Evolutionary conservation across 2,888 invertebrate species (phyloP), one percentile per base, ranked within the genome.

Genomic region (Julus scanicus): DNA sequence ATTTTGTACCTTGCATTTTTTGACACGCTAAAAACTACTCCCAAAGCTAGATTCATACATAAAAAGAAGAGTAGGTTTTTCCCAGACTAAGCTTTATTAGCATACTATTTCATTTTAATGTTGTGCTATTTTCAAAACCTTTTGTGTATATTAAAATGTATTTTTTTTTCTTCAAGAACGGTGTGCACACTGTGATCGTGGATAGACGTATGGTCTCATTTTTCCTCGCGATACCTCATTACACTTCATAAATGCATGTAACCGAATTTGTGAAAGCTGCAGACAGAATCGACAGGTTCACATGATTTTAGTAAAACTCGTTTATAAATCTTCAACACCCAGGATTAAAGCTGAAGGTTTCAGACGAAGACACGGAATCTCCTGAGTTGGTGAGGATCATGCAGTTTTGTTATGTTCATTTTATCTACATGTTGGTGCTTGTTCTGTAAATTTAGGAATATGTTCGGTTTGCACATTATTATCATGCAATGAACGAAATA

Each of bases 321-420:
- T 63, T 63, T 63, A 20, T 20, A 84, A 84, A 15, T 84, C 37
- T 84, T 84, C 44, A 84, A 84, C 84, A 37, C 44, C 49, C 49
- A 86, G 17, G 86, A 48, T 86, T 53, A 53, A 53, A 86, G 86
- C 86, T 49, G 86, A 86, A 53, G 53, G 48, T 49, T 86, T 86
- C 86, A 53, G 86, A 86, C 86, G 86, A 40, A 53, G 48, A 49
- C 44, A 53, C 48, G 53, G 86, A 86, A 86, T 48, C 48, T 49
- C 49, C 53, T 86, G 86, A 86, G 86, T 86, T 86, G 86, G 86
- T 86, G 48, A 48, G 86, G 13, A 86, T 11, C 2, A n/a, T n/a
- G n/a, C n/a, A n/a, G 49, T n/a, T 40, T 86, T 20, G 57, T 15
- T 57, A 4, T 57, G 15, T 57, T n/a, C 0, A n/a, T 63, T 63